Evolutionary conservation across 2,888 invertebrate species (phyloP).

Genomic region (Pogonocherus hispidulus): DNA sequence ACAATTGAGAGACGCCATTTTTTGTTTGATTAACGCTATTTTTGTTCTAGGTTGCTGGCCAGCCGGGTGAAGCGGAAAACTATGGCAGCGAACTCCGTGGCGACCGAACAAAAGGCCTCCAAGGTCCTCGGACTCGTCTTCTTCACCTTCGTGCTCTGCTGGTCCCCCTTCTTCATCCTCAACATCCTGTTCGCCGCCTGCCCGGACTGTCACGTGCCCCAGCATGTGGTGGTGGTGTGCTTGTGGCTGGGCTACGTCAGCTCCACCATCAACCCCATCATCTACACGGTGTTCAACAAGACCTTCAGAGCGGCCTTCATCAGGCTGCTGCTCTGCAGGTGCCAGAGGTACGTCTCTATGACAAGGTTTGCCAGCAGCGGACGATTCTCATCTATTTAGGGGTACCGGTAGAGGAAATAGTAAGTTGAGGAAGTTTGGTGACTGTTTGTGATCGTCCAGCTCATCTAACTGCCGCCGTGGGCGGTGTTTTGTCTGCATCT

Average conservation of each 20-base stretch:
- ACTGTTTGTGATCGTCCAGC: constrained; percentile 22
- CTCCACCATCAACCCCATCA: constrained; percentile 93
- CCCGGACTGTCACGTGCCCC: constrained; percentile 82
- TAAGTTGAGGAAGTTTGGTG: constrained; percentile 18
- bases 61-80: constrained; percentile 80
- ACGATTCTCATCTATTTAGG: constrained; percentile 29
- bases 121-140: constrained; percentile 93
- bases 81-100: constrained; percentile 84
- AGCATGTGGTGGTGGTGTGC: constrained; percentile 83
- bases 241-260: constrained; percentile 94
- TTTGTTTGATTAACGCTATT: too few relatives aligned
- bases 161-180: constrained; percentile 92
- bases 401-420: not conserved
- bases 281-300: constrained; percentile 93
- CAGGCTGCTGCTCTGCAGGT: constrained; percentile 81
- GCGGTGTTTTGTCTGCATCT: not conserved
- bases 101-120: constrained; percentile 95
- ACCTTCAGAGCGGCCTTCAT: constrained; percentile 90
- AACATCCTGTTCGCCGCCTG: constrained; percentile 91
- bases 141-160: constrained; percentile 92
- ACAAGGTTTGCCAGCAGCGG: constrained; percentile 29
- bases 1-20: too few relatives aligned
- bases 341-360: constrained; percentile 74
- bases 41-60: constrained; percentile 76
- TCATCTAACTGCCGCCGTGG: not conserved